These are phyloP conservation scores for Lepidocolaptes lacrymiger DNA, from an alignment of 2,797 vertebrate genomes.

Conservation along the genomic window DNA sequence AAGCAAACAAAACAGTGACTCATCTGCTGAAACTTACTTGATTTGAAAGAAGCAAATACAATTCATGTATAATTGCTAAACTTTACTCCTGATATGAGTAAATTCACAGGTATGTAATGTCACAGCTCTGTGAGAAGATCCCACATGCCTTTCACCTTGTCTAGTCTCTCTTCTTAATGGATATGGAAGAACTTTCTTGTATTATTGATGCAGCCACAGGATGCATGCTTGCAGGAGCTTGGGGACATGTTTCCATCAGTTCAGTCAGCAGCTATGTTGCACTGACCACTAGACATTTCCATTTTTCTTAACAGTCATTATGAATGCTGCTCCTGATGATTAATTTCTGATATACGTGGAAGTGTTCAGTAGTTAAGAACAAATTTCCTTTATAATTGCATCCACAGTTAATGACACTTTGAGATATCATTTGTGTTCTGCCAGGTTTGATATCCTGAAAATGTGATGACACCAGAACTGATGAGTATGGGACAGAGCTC, in stretches of 20 bases:
- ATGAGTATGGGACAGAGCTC: neutral
- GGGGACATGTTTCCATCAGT: neutral
- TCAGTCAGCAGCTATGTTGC: neutral
- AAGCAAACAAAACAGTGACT: neutral
- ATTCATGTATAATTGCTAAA: neutral
- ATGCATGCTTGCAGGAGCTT: neutral
- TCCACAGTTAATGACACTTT: accelerated
- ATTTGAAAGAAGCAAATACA: neutral
- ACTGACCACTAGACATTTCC: neutral
- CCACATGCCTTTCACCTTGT: neutral
- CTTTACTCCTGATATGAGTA: neutral
- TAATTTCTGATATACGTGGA: neutral
- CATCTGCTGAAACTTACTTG: neutral
- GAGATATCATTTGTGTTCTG: neutral
- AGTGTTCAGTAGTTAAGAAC: neutral
- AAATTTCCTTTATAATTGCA: neutral
- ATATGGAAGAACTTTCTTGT: neutral
- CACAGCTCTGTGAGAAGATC: neutral
- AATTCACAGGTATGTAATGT: neutral
- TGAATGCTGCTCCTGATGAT: neutral
- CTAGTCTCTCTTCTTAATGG: neutral
- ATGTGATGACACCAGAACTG: neutral
- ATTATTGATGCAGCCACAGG: neutral
- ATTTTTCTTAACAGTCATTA: neutral
- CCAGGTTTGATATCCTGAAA: neutral